Evolutionary conservation across 2,888 invertebrate species (phyloP).

Genomic region (Endomychus coccineus): DNA sequence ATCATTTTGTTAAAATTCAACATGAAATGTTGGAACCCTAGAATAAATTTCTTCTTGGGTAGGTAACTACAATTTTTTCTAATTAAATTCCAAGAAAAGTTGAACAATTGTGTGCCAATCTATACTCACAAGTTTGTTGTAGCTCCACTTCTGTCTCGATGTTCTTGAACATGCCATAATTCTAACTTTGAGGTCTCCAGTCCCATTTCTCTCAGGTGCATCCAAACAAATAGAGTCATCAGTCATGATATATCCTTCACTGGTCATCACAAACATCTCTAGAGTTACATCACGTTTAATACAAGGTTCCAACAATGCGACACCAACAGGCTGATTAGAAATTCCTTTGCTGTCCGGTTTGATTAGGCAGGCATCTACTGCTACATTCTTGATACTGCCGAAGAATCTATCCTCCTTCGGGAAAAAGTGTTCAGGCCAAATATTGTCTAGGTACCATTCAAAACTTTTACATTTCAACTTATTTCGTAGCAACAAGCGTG

Average conservation of each 20-base stretch:
- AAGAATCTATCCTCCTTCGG: constrained; percentile 83
- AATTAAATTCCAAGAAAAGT: too few species aligned
- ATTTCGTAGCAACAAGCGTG: constrained; percentile 54
- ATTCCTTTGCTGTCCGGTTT: constrained; percentile 54
- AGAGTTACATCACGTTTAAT: constrained; percentile 51
- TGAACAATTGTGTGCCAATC: too few species aligned
- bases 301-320: constrained; percentile 61
- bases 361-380: constrained; percentile 51
- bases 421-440: constrained; percentile 96
- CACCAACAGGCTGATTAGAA: constrained; percentile 62
- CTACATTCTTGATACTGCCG: constrained; percentile 64
- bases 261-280: constrained; percentile 65
- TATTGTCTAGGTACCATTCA: constrained; percentile 86
- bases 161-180: constrained; percentile 66
- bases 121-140: constrained; percentile 43
- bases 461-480: constrained; percentile 78
- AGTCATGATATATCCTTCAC: constrained; percentile 68
- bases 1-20: too few species aligned
- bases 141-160: constrained; percentile 64
- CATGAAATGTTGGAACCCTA: too few species aligned
- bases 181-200: constrained; percentile 49
- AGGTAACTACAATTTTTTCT: too few species aligned
- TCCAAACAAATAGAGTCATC: constrained; percentile 85
- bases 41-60: too few species aligned
- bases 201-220: constrained; percentile 48